A percentile compares a stretch with the other conserved stretches of the same genome.
These are phyloP conservation scores for Periphyllus acericola DNA, from an alignment of 2,888 invertebrate species.

Conservation along the genomic window DNA sequence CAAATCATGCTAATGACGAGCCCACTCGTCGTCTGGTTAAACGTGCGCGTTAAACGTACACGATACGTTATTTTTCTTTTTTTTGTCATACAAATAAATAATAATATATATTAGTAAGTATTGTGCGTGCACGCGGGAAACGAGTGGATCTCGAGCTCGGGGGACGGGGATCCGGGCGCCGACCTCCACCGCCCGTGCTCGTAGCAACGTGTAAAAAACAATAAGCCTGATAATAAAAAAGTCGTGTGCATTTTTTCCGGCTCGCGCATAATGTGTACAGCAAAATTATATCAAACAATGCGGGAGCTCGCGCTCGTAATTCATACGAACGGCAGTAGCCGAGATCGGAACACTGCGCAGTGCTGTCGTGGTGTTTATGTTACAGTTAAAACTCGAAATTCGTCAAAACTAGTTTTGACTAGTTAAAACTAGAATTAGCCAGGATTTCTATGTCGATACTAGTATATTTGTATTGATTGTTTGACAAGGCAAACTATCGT, in stretches of 20 bases:
- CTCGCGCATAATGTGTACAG: too few species aligned
- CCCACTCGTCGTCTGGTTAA: not conserved
- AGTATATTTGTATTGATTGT: too few species aligned
- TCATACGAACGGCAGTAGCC: not conserved
- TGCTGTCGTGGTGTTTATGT: too few species aligned
- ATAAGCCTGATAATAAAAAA: constrained; percentile 9
- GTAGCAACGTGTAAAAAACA: constrained; percentile 5
- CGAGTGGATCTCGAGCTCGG: not conserved
- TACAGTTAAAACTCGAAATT: too few species aligned
- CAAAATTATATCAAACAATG: not conserved
- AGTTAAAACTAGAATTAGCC: too few species aligned
- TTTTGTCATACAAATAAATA: not conserved
- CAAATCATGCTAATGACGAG: constrained; percentile 52
- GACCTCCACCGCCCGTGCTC: not conserved
- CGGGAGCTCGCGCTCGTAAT: not conserved
- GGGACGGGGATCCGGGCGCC: not conserved
- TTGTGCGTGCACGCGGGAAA: not conserved
- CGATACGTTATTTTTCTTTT: not conserved
- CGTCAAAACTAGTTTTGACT: too few species aligned
- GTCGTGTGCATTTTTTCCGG: not conserved
- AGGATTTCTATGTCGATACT: too few species aligned
- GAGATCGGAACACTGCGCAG: too few species aligned
- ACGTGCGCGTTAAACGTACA: not conserved
- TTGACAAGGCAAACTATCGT: too few species aligned
- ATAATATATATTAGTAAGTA: constrained; percentile 4